Conservation (phyloP, 2,113 vertebrate species). For the Gallinago undulata region DNA sequence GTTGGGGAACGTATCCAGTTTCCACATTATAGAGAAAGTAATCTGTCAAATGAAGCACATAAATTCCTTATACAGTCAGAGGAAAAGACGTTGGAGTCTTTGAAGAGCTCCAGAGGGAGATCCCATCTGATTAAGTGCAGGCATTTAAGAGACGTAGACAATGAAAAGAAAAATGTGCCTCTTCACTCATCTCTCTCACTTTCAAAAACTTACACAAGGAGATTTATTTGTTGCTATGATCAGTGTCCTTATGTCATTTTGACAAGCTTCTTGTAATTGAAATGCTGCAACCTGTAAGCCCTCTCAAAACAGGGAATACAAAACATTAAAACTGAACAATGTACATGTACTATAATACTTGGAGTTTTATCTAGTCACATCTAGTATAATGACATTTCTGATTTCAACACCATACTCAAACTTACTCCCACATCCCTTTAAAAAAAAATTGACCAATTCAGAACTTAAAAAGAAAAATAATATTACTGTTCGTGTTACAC, state of each 20-base stretch:
- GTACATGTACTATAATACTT: neutral
- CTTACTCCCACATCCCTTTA: neutral
- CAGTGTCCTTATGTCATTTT: neutral
- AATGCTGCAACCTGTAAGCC: neutral
- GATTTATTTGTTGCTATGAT: constrained; percentile 16
- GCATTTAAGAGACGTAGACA: constrained; percentile 10
- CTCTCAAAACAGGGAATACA: neutral
- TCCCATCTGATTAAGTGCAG: constrained; percentile 3
- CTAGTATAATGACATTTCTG: neutral
- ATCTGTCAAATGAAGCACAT: constrained; percentile 9
- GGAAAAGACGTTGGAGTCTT: neutral
- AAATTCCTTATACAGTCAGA: constrained; percentile 10
- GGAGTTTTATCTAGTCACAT: neutral
- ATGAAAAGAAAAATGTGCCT: constrained; percentile 20
- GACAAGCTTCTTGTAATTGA: neutral
- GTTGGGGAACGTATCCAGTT: neutral
- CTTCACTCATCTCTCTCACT: neutral
- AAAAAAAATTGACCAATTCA: neutral
- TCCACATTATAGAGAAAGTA: neutral
- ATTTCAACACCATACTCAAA: neutral
- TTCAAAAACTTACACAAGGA: neutral
- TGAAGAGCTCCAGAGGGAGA: constrained; percentile 41
- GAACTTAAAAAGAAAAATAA: neutral
- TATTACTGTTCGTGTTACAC: neutral
- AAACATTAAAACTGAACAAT: neutral